phyloP scores from a whole-genome alignment of 2,888 invertebrate species.

The Cryptocephalus primarius region DNA sequence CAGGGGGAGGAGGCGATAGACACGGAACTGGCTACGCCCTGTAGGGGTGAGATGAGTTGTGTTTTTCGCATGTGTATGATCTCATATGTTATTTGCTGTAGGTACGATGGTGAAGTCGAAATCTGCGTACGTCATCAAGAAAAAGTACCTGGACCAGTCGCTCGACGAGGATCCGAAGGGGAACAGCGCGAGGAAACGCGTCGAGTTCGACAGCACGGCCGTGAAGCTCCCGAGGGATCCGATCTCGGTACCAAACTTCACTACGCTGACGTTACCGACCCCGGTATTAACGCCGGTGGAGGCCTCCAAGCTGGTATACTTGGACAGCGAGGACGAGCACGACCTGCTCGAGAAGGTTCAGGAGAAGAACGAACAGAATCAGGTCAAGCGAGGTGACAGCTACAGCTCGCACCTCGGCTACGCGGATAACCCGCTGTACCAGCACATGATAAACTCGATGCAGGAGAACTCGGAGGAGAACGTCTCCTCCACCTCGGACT shows the following conservation, averaged over 20 bases:
- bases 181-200: constrained; percentile 22
- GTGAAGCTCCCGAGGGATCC: constrained; percentile 51
- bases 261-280: constrained; percentile 47
- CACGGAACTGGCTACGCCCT: constrained; percentile 27
- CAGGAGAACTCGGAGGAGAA: constrained; percentile 45
- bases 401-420: constrained; percentile 44
- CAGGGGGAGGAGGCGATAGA: constrained; percentile 21
- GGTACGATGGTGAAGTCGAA: constrained; percentile 44
- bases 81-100: constrained; percentile 4
- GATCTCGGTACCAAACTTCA: constrained; percentile 65
- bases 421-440: constrained; percentile 39
- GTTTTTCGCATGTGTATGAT: too few species aligned
- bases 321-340: constrained; percentile 52
- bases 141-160: constrained; percentile 33
- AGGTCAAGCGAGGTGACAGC: constrained; percentile 42
- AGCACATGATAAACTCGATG: constrained; percentile 44
- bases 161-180: constrained; percentile 25
- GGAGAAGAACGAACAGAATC: constrained; percentile 19
- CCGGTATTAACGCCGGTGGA: constrained; percentile 57
- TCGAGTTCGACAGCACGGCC: constrained; percentile 30
- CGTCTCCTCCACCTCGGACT: constrained; percentile 61
- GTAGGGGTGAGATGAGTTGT: constrained; percentile 25
- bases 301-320: constrained; percentile 55
- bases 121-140: constrained; percentile 48
- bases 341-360: constrained; percentile 12